phyloP scores from a whole-genome alignment of 1,140 invertebrate genomes.

The Drosophila punjabiensis region DNA sequence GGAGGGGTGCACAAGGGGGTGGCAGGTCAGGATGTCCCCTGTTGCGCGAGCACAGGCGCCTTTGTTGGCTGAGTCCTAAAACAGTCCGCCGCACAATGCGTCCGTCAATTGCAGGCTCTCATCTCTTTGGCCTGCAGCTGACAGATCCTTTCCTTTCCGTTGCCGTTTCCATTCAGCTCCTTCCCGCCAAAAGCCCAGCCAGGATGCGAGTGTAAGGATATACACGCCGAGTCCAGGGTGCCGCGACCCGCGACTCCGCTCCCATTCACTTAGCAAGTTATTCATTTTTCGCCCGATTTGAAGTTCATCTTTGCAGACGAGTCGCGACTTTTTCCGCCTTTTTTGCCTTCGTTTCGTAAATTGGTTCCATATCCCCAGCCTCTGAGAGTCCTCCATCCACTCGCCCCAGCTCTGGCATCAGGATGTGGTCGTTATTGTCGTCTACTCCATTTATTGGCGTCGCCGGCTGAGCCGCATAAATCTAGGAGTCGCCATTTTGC shows the following conservation, averaged over 20 bases:
- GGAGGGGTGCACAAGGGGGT: background rate
- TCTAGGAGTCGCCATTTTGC: slow-evolving; percentile 72
- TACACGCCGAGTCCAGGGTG: slow-evolving; percentile 25
- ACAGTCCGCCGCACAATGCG: slow-evolving; percentile 76
- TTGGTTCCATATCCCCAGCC: slow-evolving; percentile 60
- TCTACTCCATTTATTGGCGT: slow-evolving; percentile 67
- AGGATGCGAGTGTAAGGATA: slow-evolving; percentile 15
- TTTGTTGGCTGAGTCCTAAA: slow-evolving; percentile 76
- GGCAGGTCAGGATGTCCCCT: slow-evolving; percentile 47
- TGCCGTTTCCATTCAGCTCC: slow-evolving; percentile 5
- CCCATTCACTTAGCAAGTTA: slow-evolving; percentile 64
- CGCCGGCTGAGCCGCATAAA: slow-evolving; percentile 64
- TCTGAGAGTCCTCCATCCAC: background rate
- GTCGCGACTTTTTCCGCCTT: slow-evolving; percentile 14
- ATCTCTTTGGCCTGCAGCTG: slow-evolving; percentile 53
- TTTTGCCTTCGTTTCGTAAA: slow-evolving; percentile 53
- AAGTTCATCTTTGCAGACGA: slow-evolving; percentile 64
- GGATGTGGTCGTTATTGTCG: slow-evolving; percentile 54
- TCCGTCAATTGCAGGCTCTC: slow-evolving; percentile 73
- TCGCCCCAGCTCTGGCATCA: background rate
- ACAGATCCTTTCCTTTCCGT: slow-evolving; percentile 62
- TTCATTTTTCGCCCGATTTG: slow-evolving; percentile 74
- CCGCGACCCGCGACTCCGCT: slow-evolving; percentile 21
- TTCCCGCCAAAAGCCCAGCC: slow-evolving; percentile 22
- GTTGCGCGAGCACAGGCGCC: slow-evolving; percentile 64